A percentile compares a stretch with the other conserved stretches of the same genome.
Evolutionary conservation across 2,888 invertebrate genomes (phyloP).

Genomic region (Pseudanteris insignis): DNA sequence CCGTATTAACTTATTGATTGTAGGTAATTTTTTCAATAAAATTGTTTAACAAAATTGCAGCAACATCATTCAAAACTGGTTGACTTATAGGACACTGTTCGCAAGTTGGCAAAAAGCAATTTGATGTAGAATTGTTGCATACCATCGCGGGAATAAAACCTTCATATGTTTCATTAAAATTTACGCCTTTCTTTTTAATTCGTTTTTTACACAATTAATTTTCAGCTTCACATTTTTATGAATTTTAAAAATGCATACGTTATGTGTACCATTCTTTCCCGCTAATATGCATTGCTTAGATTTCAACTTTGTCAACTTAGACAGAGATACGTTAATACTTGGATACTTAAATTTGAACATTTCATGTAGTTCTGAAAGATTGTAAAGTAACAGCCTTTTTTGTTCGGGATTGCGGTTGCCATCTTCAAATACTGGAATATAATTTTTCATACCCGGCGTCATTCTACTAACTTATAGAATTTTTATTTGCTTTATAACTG

Average conservation of each 20-base stretch:
- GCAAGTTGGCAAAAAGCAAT: background rate
- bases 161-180: background rate
- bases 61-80: too few relatives aligned
- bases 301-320: background rate
- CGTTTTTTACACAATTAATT: background rate
- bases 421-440: background rate
- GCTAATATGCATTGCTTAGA: background rate
- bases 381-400: background rate
- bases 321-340: background rate
- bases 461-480: too few relatives aligned
- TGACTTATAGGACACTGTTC: background rate
- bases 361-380: background rate
- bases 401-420: background rate
- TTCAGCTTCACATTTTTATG: background rate
- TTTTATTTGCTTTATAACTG: too few relatives aligned
- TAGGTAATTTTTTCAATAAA: too few relatives aligned
- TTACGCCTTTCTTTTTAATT: background rate
- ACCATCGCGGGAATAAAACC: background rate
- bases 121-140: background rate
- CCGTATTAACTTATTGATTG: too few relatives aligned
- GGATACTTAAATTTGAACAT: background rate
- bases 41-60: too few relatives aligned
- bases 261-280: background rate
- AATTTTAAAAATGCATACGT: background rate
- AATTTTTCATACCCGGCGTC: constrained; percentile 1